Percentiles rank a stretch among this genome's conserved stretches.
Conservation (phyloP, 2,888 invertebrate genomes). For the Neoascia interrupta region DNA sequence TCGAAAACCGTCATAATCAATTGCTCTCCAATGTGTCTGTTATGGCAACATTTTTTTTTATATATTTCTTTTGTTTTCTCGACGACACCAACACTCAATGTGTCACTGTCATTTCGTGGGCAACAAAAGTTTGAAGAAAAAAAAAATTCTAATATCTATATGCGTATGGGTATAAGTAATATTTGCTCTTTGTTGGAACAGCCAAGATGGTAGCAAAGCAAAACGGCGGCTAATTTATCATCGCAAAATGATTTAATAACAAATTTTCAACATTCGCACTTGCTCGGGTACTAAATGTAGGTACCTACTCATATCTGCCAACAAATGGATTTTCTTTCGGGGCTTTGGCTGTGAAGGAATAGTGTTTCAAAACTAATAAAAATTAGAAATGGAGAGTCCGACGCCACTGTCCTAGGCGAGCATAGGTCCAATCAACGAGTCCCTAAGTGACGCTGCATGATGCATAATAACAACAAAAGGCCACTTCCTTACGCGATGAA, state of each 20-base stretch:
- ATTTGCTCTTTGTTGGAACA: conserved; percentile 32
- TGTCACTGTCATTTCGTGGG: conserved; percentile 5
- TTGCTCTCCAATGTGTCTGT: conserved; percentile 64
- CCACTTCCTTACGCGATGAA: conserved; percentile 66
- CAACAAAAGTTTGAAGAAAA: neutral
- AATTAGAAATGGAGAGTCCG: too few relatives aligned
- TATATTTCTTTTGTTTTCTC: conserved; percentile 26
- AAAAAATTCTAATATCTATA: neutral
- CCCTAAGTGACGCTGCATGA: too few relatives aligned
- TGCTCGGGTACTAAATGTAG: neutral
- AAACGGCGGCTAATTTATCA: conserved; percentile 58
- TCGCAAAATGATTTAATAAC: conserved; percentile 58
- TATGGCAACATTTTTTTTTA: conserved; percentile 7
- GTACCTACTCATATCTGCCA: too few relatives aligned
- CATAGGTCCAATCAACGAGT: too few relatives aligned
- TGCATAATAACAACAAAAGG: conserved; percentile 58
- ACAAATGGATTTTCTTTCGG: too few relatives aligned
- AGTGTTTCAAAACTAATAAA: too few relatives aligned
- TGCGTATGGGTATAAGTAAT: too few relatives aligned
- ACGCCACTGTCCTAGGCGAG: too few relatives aligned
- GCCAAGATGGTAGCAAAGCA: conserved; percentile 29
- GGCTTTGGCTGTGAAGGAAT: too few relatives aligned
- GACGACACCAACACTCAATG: conserved; percentile 25
- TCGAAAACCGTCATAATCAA: conserved; percentile 52
- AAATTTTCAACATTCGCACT: conserved; percentile 1